A percentile compares a stretch with the other conserved stretches of the same genome.
phyloP scores from a whole-genome alignment of 2,797 vertebrate species.

The Denticeps clupeoides region DNA sequence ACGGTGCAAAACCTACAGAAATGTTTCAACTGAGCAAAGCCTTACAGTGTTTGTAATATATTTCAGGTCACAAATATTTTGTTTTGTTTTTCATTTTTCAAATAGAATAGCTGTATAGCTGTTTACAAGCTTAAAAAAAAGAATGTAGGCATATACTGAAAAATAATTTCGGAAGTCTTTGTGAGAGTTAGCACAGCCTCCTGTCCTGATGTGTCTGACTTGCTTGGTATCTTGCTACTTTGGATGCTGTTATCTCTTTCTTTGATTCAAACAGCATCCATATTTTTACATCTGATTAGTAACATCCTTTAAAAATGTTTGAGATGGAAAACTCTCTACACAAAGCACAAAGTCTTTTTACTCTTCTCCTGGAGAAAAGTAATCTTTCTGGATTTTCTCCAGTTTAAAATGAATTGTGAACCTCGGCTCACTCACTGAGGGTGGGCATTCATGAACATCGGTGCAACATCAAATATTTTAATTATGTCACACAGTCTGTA shows the following conservation, averaged over 20 bases:
- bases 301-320: constrained; percentile 6
- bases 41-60: too few species aligned
- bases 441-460: neutral
- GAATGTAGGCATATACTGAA: constrained; percentile 1
- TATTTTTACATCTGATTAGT: constrained; percentile 21
- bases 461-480: neutral
- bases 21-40: too few species aligned
- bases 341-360: neutral
- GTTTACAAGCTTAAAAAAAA: neutral
- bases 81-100: too few species aligned
- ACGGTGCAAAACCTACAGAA: too few species aligned
- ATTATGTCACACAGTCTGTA: neutral
- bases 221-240: neutral
- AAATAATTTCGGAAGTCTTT: constrained; percentile 4
- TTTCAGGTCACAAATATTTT: too few species aligned
- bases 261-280: constrained; percentile 12
- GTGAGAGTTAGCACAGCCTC: neutral
- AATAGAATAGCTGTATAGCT: constrained; percentile 4
- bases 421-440: neutral
- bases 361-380: neutral
- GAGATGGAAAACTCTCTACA: constrained; percentile 2
- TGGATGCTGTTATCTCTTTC: constrained; percentile 2
- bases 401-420: neutral
- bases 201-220: constrained; percentile 3
- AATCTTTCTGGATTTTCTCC: constrained; percentile 7